Conservation (phyloP, 1,140 invertebrate genomes). For the Hyles vespertilio region DNA sequence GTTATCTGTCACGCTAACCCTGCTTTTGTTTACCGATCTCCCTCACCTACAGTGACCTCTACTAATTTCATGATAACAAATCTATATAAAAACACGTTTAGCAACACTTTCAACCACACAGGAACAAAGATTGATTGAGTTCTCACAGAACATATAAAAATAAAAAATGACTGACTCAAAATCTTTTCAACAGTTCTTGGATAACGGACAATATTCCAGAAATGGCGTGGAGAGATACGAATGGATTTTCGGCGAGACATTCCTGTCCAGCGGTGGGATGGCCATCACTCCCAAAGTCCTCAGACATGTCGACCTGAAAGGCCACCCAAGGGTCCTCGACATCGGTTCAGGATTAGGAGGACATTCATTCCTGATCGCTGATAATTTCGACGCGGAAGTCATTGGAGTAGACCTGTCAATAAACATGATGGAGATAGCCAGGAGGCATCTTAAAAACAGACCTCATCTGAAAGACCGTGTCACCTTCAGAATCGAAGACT, state of each 20-base stretch:
- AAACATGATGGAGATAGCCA: slow-evolving; percentile 7
- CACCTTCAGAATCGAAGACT: slow-evolving; percentile 4
- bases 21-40: too few relatives aligned
- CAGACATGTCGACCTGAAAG: background rate
- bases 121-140: too few relatives aligned
- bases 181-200: slow-evolving; percentile 1
- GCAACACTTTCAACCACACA: background rate
- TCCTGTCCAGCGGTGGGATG: slow-evolving; percentile 3
- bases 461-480: slow-evolving; percentile 1
- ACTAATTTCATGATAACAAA: slow-evolving; percentile 6
- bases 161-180: slow-evolving; percentile 1
- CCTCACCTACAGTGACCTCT: background rate
- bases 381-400: slow-evolving; percentile 6
- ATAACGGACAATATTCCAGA: slow-evolving; percentile 3
- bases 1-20: too few relatives aligned
- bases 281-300: slow-evolving; percentile 1
- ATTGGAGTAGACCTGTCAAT: background rate
- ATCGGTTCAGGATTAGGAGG: slow-evolving; percentile 5
- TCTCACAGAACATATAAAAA: background rate
- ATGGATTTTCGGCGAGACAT: slow-evolving; percentile 5
- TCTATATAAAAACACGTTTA: slow-evolving; percentile 1
- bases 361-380: slow-evolving; percentile 4
- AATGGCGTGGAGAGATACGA: slow-evolving; percentile 6
- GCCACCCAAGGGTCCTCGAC: background rate
- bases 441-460: background rate